Evolutionary conservation across 2,113 vertebrate species (phyloP).

Genomic region (Brienomyrus brachyistius): DNA sequence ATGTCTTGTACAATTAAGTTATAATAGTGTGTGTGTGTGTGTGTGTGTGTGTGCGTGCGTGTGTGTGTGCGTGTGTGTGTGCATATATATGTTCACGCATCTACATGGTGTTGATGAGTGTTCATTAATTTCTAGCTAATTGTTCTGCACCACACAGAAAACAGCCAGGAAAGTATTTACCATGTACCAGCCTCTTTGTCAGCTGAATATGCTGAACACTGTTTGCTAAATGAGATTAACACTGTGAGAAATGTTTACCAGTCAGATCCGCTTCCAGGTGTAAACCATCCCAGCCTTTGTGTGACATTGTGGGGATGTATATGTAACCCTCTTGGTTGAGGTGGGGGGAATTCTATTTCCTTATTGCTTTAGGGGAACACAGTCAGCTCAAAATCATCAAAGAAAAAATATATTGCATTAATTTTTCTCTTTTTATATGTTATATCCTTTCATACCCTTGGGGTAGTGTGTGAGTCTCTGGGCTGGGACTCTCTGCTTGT

Average conservation of each 20-base stretch:
- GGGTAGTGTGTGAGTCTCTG: neutral
- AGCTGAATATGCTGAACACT: neutral
- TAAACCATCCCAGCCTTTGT: neutral
- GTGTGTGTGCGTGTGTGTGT: too few relatives aligned
- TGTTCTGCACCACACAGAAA: neutral
- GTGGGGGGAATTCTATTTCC: neutral
- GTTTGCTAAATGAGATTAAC: neutral
- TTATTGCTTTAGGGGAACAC: neutral
- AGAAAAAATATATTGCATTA: neutral
- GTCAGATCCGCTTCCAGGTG: neutral
- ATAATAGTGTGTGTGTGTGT: neutral
- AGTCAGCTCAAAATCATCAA: neutral
- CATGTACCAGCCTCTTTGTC: neutral
- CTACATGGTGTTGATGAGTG: neutral
- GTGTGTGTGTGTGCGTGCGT: too few relatives aligned
- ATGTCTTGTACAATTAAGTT: neutral
- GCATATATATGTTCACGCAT: neutral
- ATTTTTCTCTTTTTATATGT: neutral
- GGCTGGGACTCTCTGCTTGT: neutral
- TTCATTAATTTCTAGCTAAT: constrained; percentile 1
- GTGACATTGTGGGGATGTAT: neutral
- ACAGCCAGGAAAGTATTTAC: neutral
- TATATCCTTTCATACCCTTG: neutral
- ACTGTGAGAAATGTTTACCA: neutral
- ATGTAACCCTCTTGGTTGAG: neutral